Percentiles rank a stretch among this genome's conserved stretches.
These are phyloP conservation scores for Acronicta alni DNA, from an alignment of 2,888 invertebrate species.

Conservation along the genomic window DNA sequence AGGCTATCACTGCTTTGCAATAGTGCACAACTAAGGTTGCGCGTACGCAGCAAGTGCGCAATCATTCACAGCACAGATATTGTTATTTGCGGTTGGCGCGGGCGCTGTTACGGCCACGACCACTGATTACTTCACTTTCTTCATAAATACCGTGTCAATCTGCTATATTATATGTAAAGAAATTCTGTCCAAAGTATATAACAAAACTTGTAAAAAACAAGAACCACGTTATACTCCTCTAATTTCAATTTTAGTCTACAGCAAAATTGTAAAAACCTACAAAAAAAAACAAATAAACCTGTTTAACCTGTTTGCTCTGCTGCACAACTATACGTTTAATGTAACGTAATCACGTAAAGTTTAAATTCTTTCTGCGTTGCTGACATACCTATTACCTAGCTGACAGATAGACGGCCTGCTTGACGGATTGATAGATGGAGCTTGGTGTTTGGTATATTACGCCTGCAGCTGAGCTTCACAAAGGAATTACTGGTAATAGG, in stretches of 20 bases:
- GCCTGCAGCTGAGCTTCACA: slow-evolving; percentile 1
- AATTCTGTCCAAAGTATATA: not conserved
- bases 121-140: slow-evolving; percentile 77
- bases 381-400: slow-evolving; percentile 3
- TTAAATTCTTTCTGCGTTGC: slow-evolving; percentile 15
- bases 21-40: too few relatives aligned
- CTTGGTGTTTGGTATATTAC: slow-evolving; percentile 15
- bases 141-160: slow-evolving; percentile 53
- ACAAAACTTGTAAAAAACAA: too few relatives aligned
- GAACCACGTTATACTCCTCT: too few relatives aligned
- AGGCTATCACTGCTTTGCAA: too few relatives aligned
- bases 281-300: too few relatives aligned
- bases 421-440: slow-evolving; percentile 26
- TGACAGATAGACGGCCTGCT: slow-evolving; percentile 2
- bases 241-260: too few relatives aligned
- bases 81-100: slow-evolving; percentile 71
- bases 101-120: slow-evolving; percentile 65
- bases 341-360: slow-evolving; percentile 17
- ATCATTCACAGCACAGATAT: slow-evolving; percentile 53
- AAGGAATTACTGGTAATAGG: too few relatives aligned
- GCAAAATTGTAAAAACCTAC: too few relatives aligned
- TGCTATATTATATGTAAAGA: slow-evolving; percentile 20
- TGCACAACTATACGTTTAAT: not conserved
- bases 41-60: slow-evolving; percentile 33
- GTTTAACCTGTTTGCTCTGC: too few relatives aligned